Evolutionary conservation across 2,888 invertebrate genomes (phyloP).

Genomic region (Polydrusus cervinus): DNA sequence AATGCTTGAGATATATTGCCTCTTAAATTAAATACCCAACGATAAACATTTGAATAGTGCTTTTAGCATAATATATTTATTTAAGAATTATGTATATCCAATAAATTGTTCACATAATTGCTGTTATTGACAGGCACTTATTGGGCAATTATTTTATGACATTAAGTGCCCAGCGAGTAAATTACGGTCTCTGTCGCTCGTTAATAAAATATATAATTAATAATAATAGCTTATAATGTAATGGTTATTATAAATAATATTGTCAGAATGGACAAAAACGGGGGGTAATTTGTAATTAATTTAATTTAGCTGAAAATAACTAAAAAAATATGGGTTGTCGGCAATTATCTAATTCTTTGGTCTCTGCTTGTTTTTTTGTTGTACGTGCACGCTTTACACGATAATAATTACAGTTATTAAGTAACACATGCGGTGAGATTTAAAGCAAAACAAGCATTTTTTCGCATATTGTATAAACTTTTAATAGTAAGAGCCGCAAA

Average conservation of each 20-base stretch:
- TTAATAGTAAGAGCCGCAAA: too few relatives aligned
- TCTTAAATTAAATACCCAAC: neutral
- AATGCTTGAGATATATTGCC: too few relatives aligned
- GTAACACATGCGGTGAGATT: too few relatives aligned
- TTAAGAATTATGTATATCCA: slow-evolving; percentile 10
- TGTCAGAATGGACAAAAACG: slow-evolving; percentile 1
- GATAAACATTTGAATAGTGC: neutral
- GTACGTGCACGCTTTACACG: too few relatives aligned
- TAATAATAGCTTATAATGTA: slow-evolving; percentile 1
- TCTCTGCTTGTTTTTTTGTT: too few relatives aligned
- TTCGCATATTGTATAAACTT: too few relatives aligned
- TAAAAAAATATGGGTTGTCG: neutral
- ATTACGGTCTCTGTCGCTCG: neutral
- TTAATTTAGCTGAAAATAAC: neutral
- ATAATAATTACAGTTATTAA: too few relatives aligned
- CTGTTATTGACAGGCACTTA: slow-evolving; percentile 22
- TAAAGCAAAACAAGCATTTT: too few relatives aligned
- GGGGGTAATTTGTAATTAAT: neutral
- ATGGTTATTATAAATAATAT: slow-evolving; percentile 1
- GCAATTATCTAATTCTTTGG: too few relatives aligned
- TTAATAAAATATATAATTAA: slow-evolving; percentile 15
- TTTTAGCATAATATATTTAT: slow-evolving; percentile 8
- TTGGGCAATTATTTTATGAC: slow-evolving; percentile 28
- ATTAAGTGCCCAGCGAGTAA: slow-evolving; percentile 1
- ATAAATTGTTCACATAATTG: slow-evolving; percentile 2